Percentiles rank a stretch among this genome's conserved stretches.
These are phyloP conservation scores for Tetrax tetrax DNA, from an alignment of 2,113 vertebrate species.

Conservation along the genomic window DNA sequence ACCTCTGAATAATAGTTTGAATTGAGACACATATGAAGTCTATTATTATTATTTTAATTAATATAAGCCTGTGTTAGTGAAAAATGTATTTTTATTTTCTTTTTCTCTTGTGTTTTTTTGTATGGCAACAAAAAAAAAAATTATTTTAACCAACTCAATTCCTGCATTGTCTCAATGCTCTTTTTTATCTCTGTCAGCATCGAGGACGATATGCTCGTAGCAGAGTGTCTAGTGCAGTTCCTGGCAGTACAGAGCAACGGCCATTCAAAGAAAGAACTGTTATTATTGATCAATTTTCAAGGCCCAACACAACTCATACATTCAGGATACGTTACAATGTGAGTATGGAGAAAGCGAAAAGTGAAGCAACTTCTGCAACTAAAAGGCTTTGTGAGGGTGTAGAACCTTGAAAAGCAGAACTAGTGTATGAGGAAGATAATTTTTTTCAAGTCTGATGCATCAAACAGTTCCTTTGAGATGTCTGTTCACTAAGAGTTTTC, in stretches of 20 bases:
- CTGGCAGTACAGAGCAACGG: slow-evolving; percentile 47
- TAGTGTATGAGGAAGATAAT: background rate
- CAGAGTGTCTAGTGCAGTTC: slow-evolving; percentile 73
- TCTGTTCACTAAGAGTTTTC: background rate
- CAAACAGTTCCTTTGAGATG: background rate
- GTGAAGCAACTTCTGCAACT: background rate
- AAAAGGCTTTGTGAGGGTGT: background rate
- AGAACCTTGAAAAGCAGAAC: background rate
- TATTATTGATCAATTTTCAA: slow-evolving; percentile 67
- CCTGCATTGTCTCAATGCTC: background rate
- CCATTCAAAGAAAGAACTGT: slow-evolving; percentile 74
- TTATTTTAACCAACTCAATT: background rate
- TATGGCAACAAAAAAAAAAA: background rate
- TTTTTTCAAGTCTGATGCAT: background rate
- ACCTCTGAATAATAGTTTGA: background rate
- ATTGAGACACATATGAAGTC: background rate
- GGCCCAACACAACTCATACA: slow-evolving; percentile 81
- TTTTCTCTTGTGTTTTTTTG: background rate
- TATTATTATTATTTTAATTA: background rate
- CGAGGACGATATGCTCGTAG: slow-evolving; percentile 56
- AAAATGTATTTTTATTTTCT: background rate
- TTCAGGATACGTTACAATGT: slow-evolving; percentile 70
- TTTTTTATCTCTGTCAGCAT: slow-evolving; percentile 47
- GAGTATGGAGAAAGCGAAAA: background rate
- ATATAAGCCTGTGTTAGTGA: background rate